Conservation (phyloP, 2,888 invertebrate genomes). For the Emmelina monodactyla region DNA sequence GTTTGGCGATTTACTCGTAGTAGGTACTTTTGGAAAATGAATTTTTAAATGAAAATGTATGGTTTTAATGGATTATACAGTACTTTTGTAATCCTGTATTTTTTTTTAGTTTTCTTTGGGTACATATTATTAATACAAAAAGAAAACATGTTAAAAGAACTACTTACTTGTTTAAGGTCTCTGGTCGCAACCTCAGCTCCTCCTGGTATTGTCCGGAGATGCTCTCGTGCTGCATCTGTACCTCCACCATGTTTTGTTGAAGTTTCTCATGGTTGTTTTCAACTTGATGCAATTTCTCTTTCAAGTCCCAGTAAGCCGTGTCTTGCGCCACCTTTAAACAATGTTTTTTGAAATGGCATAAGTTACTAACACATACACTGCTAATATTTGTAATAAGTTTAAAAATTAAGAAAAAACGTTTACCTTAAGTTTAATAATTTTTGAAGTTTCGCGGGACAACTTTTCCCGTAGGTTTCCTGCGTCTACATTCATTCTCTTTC, state of each 20-base stretch:
- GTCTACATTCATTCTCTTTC: constrained; percentile 35
- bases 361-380: background rate
- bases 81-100: too few species aligned
- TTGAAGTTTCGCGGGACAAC: constrained; percentile 36
- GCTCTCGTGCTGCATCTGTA: constrained; percentile 50
- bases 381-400: too few species aligned
- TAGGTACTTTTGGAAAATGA: too few species aligned
- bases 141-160: background rate
- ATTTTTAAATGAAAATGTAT: too few species aligned
- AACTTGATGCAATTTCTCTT: constrained; percentile 36
- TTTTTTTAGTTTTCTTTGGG: too few species aligned
- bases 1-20: too few species aligned
- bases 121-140: background rate
- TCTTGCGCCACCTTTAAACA: constrained; percentile 44
- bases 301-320: constrained; percentile 46
- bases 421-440: constrained; percentile 48
- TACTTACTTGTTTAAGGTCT: constrained; percentile 39
- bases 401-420: constrained; percentile 5
- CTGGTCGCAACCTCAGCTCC: constrained; percentile 41
- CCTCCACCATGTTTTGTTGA: constrained; percentile 48
- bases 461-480: constrained; percentile 41
- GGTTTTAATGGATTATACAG: too few species aligned
- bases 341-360: background rate
- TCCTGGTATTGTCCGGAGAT: constrained; percentile 41
- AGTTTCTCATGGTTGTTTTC: constrained; percentile 41